phyloP scores from a whole-genome alignment of 2,888 invertebrate species.

The Silvanus unidentatus region DNA sequence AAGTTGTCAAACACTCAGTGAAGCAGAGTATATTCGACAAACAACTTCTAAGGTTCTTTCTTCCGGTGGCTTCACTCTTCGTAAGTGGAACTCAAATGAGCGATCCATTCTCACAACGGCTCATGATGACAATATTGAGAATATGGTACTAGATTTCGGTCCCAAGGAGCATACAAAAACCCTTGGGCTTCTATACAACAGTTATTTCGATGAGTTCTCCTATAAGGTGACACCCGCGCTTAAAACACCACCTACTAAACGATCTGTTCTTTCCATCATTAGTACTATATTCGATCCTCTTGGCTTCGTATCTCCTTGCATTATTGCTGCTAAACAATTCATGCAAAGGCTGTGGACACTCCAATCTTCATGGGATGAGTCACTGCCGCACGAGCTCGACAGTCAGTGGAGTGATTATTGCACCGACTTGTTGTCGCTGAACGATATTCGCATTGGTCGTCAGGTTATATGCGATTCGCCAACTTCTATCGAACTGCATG shows the following conservation, averaged over 20 bases:
- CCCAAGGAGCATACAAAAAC: background rate
- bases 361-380: conserved; percentile 12
- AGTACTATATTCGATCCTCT: conserved; percentile 15
- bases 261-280: conserved; percentile 1
- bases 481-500: conserved; percentile 4
- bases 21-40: conserved; percentile 1
- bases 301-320: conserved; percentile 11
- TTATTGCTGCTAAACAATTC: conserved; percentile 15
- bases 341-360: conserved; percentile 16
- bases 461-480: background rate
- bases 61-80: conserved; percentile 3
- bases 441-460: conserved; percentile 1
- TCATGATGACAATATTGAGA: background rate
- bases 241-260: conserved; percentile 1
- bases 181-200: background rate
- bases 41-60: background rate
- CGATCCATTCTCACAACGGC: background rate
- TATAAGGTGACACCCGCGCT: too few species aligned
- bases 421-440: background rate
- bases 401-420: background rate
- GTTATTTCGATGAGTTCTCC: background rate
- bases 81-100: conserved; percentile 7
- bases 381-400: background rate
- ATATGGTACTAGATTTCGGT: conserved; percentile 1
- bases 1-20: conserved; percentile 3